phyloP scores from a whole-genome alignment of 2,113 vertebrate species.

The Amblyornis subalaris region DNA sequence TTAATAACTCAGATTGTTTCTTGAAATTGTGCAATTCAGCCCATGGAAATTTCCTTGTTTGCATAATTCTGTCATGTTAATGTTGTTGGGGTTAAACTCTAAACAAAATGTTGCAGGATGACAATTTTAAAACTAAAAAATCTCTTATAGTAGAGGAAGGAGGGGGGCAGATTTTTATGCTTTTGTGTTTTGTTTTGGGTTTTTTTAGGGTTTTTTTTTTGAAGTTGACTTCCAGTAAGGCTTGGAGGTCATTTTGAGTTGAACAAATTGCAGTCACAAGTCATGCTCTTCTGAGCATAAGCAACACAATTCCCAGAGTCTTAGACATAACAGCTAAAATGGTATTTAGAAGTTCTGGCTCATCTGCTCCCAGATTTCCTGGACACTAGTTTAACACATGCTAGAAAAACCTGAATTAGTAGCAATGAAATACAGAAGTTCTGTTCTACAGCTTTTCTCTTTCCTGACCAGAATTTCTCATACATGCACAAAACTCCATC shows the following conservation, averaged over 20 bases:
- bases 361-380: constrained; percentile 14
- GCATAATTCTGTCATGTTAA: constrained; percentile 14
- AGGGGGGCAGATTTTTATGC: neutral
- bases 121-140: constrained; percentile 24
- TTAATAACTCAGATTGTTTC: constrained; percentile 8
- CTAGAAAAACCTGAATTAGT: neutral
- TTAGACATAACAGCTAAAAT: neutral
- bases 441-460: neutral
- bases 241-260: constrained; percentile 14
- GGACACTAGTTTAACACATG: neutral
- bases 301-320: neutral
- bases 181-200: neutral
- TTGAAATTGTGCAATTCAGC: constrained; percentile 9
- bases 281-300: neutral
- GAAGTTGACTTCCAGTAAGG: constrained; percentile 9
- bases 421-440: neutral
- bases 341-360: constrained; percentile 2
- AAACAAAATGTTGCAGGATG: neutral
- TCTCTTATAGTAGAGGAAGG: neutral
- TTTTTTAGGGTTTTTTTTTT: neutral
- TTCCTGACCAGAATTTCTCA: neutral
- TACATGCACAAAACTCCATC: neutral
- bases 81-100: neutral
- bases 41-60: constrained; percentile 55
- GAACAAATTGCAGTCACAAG: constrained; percentile 31